Evolutionary conservation across 64 coral and sea anemone genomes (phyloP).

Genomic region (Montipora foliosa): DNA sequence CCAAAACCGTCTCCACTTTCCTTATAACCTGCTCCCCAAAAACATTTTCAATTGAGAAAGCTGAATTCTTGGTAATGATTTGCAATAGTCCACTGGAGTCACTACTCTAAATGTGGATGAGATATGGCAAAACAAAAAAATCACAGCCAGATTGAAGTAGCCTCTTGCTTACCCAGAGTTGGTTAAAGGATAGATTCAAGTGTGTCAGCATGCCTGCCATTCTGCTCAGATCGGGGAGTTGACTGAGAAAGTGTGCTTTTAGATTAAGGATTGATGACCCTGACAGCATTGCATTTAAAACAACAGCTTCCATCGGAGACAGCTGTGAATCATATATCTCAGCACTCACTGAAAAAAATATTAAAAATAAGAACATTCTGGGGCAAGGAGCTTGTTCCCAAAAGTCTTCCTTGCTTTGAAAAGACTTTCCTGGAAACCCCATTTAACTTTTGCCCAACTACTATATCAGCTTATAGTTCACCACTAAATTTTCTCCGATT

Average conservation of each 20-base stretch:
- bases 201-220: constrained; percentile 78
- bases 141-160: not conserved
- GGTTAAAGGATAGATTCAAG: constrained; percentile 95
- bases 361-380: not conserved
- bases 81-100: too few species aligned
- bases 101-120: too few species aligned
- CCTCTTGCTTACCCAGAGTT: constrained; percentile 82
- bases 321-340: constrained; percentile 60
- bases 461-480: too few species aligned
- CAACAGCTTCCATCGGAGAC: constrained; percentile 83
- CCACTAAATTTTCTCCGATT: too few species aligned
- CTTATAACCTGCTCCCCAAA: too few species aligned
- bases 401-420: too few species aligned
- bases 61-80: too few species aligned
- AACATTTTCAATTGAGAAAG: too few species aligned
- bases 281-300: constrained; percentile 88
- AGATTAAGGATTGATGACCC: constrained; percentile 78
- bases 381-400: not conserved
- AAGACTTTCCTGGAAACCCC: too few species aligned
- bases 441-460: too few species aligned
- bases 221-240: constrained; percentile 71
- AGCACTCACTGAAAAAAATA: constrained; percentile 30
- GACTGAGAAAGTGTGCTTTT: constrained; percentile 84
- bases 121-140: too few species aligned
- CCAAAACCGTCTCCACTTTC: too few species aligned